A percentile compares a stretch with the other conserved stretches of the same genome.
Conservation (phyloP, 2,797 vertebrate genomes). For the Xiphorhynchus erythropygius region DNA sequence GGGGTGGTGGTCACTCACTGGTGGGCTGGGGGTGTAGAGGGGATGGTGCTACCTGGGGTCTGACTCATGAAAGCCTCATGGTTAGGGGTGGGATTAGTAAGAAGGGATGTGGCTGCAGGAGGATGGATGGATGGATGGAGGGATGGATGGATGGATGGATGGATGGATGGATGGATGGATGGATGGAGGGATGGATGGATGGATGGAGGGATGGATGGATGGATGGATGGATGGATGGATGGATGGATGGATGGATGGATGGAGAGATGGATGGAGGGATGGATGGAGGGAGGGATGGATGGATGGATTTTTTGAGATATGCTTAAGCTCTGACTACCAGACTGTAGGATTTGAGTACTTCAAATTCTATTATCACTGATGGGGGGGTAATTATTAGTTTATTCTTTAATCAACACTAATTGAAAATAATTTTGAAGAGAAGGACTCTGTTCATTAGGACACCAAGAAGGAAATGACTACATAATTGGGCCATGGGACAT, state of each 20-base stretch:
- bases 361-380: neutral
- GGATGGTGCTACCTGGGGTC: accelerated
- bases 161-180: neutral
- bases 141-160: neutral
- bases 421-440: neutral
- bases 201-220: neutral
- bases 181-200: neutral
- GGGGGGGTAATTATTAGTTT: neutral
- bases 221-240: neutral
- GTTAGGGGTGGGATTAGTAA: neutral
- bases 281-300: neutral
- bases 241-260: neutral
- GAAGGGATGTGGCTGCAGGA: neutral
- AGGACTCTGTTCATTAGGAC: neutral
- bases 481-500: neutral
- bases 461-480: neutral
- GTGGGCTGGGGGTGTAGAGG: neutral
- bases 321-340: neutral
- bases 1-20: neutral
- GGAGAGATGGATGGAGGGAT: neutral
- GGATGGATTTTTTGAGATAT: neutral
- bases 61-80: accelerated
- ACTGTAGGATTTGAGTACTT: neutral
- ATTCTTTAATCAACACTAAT: slow-evolving; percentile 24
- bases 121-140: neutral